phyloP scores from a whole-genome alignment of 1,140 invertebrate species.

The Linepithema humile region DNA sequence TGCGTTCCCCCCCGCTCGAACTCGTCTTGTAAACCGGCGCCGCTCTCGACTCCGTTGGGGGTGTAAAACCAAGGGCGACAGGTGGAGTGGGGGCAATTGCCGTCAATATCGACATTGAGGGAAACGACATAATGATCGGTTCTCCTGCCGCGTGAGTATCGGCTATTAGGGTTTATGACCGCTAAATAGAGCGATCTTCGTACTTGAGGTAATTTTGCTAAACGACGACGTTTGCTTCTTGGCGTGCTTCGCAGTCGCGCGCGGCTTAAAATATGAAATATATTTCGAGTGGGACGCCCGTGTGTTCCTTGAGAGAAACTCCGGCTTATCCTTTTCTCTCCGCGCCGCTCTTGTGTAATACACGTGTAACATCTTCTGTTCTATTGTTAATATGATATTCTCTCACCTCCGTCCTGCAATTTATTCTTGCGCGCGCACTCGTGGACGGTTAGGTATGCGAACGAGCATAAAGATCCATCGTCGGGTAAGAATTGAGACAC shows the following conservation, averaged over 20 bases:
- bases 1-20: background rate
- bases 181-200: background rate
- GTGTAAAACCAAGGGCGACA: background rate
- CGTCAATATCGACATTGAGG: background rate
- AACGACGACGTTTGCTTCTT: background rate
- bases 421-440: conserved; percentile 3
- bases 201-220: background rate
- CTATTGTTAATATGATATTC: conserved; percentile 48
- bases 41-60: background rate
- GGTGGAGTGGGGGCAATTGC: conserved; percentile 2
- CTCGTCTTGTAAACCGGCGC: background rate
- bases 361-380: conserved; percentile 10
- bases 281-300: background rate
- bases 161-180: background rate
- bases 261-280: background rate
- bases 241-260: background rate
- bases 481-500: conserved; percentile 29
- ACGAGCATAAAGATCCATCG: background rate
- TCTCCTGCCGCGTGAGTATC: background rate
- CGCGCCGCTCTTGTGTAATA: conserved; percentile 23
- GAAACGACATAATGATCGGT: background rate
- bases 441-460: background rate
- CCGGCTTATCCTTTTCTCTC: background rate
- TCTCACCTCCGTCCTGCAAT: conserved; percentile 35
- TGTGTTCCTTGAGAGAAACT: conserved; percentile 11